phyloP scores from a whole-genome alignment of 2,888 invertebrate genomes.

The Leucophenga montana region DNA sequence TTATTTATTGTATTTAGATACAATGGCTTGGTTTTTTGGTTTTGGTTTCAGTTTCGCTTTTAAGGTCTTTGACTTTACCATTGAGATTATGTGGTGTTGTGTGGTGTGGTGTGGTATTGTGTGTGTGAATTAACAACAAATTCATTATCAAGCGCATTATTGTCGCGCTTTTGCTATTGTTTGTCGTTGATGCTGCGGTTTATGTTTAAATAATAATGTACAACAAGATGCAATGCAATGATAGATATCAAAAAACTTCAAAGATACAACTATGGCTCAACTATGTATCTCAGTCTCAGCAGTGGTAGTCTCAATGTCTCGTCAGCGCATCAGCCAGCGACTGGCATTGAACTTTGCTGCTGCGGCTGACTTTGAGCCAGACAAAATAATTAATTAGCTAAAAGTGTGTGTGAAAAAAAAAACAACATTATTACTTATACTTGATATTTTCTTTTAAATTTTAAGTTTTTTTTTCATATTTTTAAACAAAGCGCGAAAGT shows the following conservation, averaged over 20 bases:
- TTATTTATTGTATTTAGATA: constrained; percentile 5
- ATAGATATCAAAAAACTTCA: background rate
- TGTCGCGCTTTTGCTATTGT: background rate
- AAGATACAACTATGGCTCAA: background rate
- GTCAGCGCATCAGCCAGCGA: background rate
- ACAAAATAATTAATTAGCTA: background rate
- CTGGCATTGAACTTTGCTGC: constrained; percentile 60
- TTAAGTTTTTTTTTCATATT: background rate
- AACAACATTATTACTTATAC: background rate
- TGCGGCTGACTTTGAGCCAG: constrained; percentile 50
- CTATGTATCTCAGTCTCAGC: background rate
- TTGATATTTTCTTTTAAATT: background rate
- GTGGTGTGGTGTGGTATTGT: too few relatives aligned
- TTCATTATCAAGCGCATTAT: constrained; percentile 18
- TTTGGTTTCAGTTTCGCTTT: constrained; percentile 3
- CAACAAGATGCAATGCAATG: too few relatives aligned
- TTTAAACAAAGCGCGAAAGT: background rate
- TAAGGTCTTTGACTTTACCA: background rate
- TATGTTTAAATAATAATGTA: background rate
- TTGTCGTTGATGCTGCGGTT: background rate
- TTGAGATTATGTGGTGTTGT: too few relatives aligned
- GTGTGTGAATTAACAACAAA: constrained; percentile 18
- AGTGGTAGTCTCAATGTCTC: background rate
- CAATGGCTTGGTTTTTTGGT: background rate
- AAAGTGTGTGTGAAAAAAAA: background rate